These are phyloP conservation scores for Nomada hirtipes DNA, from an alignment of 2,888 invertebrate genomes.

Conservation along the genomic window DNA sequence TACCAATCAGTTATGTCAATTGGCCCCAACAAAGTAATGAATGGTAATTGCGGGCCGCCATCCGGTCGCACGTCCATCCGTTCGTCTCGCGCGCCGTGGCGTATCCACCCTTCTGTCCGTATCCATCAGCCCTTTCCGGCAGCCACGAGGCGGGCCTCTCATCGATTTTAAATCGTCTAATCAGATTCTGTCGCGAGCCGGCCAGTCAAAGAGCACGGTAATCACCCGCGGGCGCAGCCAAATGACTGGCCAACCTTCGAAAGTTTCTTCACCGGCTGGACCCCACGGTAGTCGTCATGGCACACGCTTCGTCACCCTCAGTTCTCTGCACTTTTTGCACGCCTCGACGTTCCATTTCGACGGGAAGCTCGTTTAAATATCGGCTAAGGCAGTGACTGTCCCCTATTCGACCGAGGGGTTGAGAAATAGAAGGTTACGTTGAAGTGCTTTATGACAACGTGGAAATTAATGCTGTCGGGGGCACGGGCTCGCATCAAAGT, in stretches of 20 bases:
- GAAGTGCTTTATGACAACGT: conserved; percentile 1
- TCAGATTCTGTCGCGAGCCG: conserved; percentile 58
- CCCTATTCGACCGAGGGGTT: background rate
- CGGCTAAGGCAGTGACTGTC: conserved; percentile 9
- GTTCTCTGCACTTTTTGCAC: background rate
- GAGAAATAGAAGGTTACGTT: background rate
- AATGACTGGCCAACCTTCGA: conserved; percentile 25
- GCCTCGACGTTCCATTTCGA: background rate
- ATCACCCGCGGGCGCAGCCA: conserved; percentile 39
- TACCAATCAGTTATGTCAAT: conserved; percentile 83
- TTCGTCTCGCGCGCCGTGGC: conserved; percentile 39
- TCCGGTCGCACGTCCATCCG: conserved; percentile 61
- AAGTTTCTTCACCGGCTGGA: conserved; percentile 9
- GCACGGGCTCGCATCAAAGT: background rate
- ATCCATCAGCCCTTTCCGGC: conserved; percentile 35
- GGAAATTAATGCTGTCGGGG: conserved; percentile 26
- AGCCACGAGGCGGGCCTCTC: conserved; percentile 43
- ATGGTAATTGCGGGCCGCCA: conserved; percentile 79
- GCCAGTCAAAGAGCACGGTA: conserved; percentile 30
- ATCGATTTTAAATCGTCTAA: conserved; percentile 72
- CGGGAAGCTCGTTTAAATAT: conserved; percentile 36
- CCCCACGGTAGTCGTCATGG: too few relatives aligned
- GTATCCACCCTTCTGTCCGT: conserved; percentile 40
- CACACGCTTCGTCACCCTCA: background rate
- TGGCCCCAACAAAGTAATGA: conserved; percentile 82